Conservation (phyloP, 2,888 invertebrate genomes). For the Hirtodrosophila trivittata region DNA sequence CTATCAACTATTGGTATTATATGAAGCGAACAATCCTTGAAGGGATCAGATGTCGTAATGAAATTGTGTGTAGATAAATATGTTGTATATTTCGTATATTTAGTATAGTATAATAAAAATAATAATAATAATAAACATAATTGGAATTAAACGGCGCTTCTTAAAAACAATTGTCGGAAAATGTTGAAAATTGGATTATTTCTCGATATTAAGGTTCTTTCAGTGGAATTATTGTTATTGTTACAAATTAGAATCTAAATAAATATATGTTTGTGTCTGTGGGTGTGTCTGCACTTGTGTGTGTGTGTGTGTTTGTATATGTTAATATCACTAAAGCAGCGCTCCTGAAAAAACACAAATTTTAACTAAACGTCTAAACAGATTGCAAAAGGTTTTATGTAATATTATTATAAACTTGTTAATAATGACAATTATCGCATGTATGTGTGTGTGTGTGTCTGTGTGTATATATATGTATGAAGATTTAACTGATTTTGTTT, state of each 20-base stretch:
- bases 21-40: too few relatives aligned
- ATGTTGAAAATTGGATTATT: conserved; percentile 32
- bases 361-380: conserved; percentile 47
- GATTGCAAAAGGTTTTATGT: conserved; percentile 36
- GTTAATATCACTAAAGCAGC: conserved; percentile 79
- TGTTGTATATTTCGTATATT: conserved; percentile 72
- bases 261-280: conserved; percentile 49
- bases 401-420: conserved; percentile 28
- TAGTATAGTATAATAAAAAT: conserved; percentile 51
- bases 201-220: conserved; percentile 16
- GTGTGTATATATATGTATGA: not conserved
- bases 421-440: conserved; percentile 44
- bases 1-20: too few relatives aligned
- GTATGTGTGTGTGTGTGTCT: conserved; percentile 9
- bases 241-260: conserved; percentile 61
- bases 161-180: conserved; percentile 39
- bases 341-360: conserved; percentile 61
- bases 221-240: conserved; percentile 50
- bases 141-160: conserved; percentile 59
- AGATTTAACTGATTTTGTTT: conserved; percentile 7
- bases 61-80: conserved; percentile 76
- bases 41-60: not conserved
- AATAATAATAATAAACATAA: conserved; percentile 44
- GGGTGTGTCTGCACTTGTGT: conserved; percentile 9
- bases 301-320: conserved; percentile 54